Conservation (phyloP, 2,797 vertebrate genomes). For the Crenichthys baileyi region DNA sequence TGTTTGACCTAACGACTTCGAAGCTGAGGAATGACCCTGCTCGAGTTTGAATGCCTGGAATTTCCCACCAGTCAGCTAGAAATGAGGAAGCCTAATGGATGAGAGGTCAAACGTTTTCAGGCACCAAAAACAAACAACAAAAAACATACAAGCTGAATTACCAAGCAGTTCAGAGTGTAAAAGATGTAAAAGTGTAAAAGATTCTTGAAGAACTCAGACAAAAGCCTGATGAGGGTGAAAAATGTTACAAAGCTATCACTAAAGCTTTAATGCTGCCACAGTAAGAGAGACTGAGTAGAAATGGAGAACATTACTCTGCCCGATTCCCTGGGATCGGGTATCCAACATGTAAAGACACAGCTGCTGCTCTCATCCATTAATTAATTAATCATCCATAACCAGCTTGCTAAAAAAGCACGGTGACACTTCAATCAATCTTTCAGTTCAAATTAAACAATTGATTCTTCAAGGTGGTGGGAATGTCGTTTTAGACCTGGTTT, state of each 20-base stretch:
- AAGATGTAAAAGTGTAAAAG: too few relatives aligned
- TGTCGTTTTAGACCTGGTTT: background rate
- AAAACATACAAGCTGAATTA: background rate
- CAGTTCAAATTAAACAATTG: background rate
- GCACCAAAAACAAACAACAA: background rate
- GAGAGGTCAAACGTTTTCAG: background rate
- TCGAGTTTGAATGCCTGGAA: background rate
- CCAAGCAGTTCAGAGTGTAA: background rate
- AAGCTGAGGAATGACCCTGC: background rate
- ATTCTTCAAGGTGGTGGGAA: background rate
- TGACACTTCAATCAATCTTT: background rate
- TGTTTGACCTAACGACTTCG: background rate
- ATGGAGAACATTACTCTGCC: background rate
- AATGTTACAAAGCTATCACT: background rate
- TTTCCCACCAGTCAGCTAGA: slow-evolving; percentile 4
- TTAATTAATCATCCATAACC: too few relatives aligned
- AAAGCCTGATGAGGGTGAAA: background rate
- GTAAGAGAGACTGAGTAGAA: background rate
- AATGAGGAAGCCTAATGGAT: background rate
- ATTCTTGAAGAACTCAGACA: background rate
- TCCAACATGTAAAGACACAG: background rate
- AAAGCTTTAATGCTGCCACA: background rate
- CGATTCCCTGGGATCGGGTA: background rate
- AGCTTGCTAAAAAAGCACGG: background rate
- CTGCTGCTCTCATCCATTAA: background rate